A percentile compares a stretch with the other conserved stretches of the same genome.
phyloP scores from a whole-genome alignment of 2,888 invertebrate species.

The Myopa testacea region DNA sequence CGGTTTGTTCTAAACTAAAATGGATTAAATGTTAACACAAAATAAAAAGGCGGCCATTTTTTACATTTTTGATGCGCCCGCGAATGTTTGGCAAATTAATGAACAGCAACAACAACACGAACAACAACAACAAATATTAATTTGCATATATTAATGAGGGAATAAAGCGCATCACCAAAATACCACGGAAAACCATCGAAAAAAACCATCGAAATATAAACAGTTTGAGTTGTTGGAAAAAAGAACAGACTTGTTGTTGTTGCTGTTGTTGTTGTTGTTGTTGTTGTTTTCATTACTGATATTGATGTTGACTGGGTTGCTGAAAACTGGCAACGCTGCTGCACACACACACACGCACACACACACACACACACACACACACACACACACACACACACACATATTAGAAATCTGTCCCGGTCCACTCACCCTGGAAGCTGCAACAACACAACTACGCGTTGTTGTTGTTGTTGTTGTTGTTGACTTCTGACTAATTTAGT shows the following conservation, averaged over 20 bases:
- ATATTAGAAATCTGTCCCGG: too few relatives aligned
- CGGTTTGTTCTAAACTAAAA: slow-evolving; percentile 37
- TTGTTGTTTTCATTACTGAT: slow-evolving; percentile 39
- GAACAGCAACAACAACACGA: slow-evolving; percentile 51
- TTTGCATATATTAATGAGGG: slow-evolving; percentile 11
- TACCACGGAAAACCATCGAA: background rate
- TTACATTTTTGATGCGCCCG: background rate
- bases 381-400: slow-evolving; percentile 23
- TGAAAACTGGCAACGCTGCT: slow-evolving; percentile 36
- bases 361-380: background rate
- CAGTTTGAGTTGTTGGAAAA: slow-evolving; percentile 19
- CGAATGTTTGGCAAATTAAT: slow-evolving; percentile 35
- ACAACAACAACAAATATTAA: slow-evolving; percentile 48
- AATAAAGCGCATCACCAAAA: background rate
- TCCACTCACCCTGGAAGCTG: too few relatives aligned
- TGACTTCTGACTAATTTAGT: slow-evolving; percentile 18
- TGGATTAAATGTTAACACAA: slow-evolving; percentile 16
- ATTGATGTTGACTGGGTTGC: background rate
- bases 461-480: slow-evolving; percentile 1
- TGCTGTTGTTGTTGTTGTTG: slow-evolving; percentile 25
- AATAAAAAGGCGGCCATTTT: slow-evolving; percentile 13
- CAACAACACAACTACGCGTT: background rate
- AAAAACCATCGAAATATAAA: slow-evolving; percentile 5
- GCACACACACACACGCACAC: background rate
- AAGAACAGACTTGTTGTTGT: background rate